Base-by-base conservation (phyloP, 2,113 vertebrate genomes). In the Corydoras maculifer region DNA sequence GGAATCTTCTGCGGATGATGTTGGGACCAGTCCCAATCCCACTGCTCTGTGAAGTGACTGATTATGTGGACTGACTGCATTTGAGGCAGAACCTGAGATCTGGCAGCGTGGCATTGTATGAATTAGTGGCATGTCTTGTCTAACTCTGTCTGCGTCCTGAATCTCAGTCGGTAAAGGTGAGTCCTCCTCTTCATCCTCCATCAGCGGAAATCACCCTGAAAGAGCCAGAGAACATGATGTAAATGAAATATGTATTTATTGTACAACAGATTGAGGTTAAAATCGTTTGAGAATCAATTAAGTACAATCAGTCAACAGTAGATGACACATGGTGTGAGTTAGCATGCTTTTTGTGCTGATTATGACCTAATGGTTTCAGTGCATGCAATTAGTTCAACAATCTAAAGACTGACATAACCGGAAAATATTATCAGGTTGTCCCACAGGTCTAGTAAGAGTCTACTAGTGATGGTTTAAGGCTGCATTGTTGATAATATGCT, bases 161-260 rank as follows among this genome's bases (percentile, higher is more conserved):
- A 50, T n/a, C 58, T n/a, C 54, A 12, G 3, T n/a, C 58, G 14
- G 58, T 66, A 74, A 68, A 75, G 71, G 51, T 13, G 64, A 72
- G 43, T 73, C 77, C 14, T 75, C 73, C 51, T 73, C 77, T 29
- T 78, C 77, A 78, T 78, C 77, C 69, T 78, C 77, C 77, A 78
- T 78, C 77, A 57, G 77, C 58, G 62, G 74, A 74, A 43, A 68
- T 68, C 50, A 43, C 72, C 72, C 65, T 73, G 29, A 9, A 35
- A 7, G 5, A 58, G 14, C 2, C 15, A 35, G 11, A 5, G 9
- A 30, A 29, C 7, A 43, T 43, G 35, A 43, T 43, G 0, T 43
- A 43, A 54, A 55, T 31, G 15, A 49, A 3, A 30, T 1, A 0
- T 10, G 48, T 9, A 43, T 11, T n/a, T 18, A 48, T 31, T 2